Evolutionary conservation across 1,140 invertebrate genomes (phyloP).

Genomic region (Campoletis sonorensis): DNA sequence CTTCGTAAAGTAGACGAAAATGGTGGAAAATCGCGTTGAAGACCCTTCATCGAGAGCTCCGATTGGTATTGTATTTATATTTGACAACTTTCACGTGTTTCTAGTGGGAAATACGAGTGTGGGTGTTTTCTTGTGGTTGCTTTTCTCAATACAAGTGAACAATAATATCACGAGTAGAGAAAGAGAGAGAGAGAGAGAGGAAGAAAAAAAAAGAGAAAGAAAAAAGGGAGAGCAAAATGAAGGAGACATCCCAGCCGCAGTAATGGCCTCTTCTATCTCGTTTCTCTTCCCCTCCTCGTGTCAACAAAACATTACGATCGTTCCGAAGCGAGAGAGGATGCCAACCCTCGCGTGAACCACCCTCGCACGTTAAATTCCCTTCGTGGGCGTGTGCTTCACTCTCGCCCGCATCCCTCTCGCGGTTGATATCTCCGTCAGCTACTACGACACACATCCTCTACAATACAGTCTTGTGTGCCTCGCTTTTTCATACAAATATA

Average conservation of each 20-base stretch:
- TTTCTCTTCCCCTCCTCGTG: slow-evolving; percentile 57
- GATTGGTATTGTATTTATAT: no score
- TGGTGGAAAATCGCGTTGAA: not conserved
- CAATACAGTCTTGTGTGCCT: not conserved
- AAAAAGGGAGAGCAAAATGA: not conserved
- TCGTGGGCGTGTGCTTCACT: slow-evolving; percentile 47
- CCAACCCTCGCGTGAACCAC: slow-evolving; percentile 54
- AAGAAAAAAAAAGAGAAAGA: slow-evolving; percentile 31
- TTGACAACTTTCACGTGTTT: not conserved
- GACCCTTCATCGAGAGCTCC: no score
- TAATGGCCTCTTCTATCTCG: slow-evolving; percentile 63
- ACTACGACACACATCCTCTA: not conserved
- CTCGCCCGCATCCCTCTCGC: slow-evolving; percentile 30
- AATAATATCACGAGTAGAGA: not conserved
- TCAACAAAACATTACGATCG: slow-evolving; percentile 72
- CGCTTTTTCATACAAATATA: not conserved
- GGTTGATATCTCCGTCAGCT: slow-evolving; percentile 43
- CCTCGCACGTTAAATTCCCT: slow-evolving; percentile 40
- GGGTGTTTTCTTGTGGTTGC: not conserved
- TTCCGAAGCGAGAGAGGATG: slow-evolving; percentile 47
- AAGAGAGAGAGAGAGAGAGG: slow-evolving; percentile 22
- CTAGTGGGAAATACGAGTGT: not conserved
- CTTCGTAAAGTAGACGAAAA: not conserved
- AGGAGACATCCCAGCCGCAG: slow-evolving; percentile 43
- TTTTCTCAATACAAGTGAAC: not conserved